A percentile compares a stretch with the other conserved stretches of the same genome.
These are phyloP conservation scores for Lordiphosa mommai DNA, from an alignment of 1,140 invertebrate species.

Conservation along the genomic window DNA sequence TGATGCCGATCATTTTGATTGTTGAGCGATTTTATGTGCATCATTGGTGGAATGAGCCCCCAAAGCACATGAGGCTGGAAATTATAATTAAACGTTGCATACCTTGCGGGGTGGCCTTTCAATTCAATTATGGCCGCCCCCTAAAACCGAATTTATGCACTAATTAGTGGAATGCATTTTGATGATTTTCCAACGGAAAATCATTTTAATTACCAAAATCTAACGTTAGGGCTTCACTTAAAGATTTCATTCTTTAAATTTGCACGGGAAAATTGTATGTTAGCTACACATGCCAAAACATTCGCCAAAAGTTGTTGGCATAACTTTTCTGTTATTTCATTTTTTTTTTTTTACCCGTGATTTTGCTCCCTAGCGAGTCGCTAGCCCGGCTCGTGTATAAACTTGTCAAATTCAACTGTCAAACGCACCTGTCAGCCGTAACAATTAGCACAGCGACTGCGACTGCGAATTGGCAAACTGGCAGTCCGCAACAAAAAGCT, in stretches of 20 bases:
- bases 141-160: slow-evolving; percentile 58
- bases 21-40: slow-evolving; percentile 15
- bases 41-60: slow-evolving; percentile 6
- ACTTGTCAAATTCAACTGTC: slow-evolving; percentile 69
- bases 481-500: slow-evolving; percentile 29
- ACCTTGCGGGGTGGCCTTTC: slow-evolving; percentile 49
- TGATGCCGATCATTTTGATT: slow-evolving; percentile 17
- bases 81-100: slow-evolving; percentile 67
- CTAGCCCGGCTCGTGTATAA: slow-evolving; percentile 36
- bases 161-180: slow-evolving; percentile 51
- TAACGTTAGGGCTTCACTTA: no score
- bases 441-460: slow-evolving; percentile 62
- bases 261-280: no score
- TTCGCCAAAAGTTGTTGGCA: slow-evolving; percentile 36
- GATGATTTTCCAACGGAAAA: not conserved
- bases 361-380: slow-evolving; percentile 5
- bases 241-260: not conserved
- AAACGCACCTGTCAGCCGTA: slow-evolving; percentile 74
- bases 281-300: slow-evolving; percentile 15
- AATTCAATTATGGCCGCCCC: slow-evolving; percentile 61
- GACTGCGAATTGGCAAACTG: slow-evolving; percentile 28
- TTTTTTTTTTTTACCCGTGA: slow-evolving; percentile 11
- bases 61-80: slow-evolving; percentile 6
- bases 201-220: no score
- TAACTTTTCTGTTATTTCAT: slow-evolving; percentile 23